Evolutionary conservation across 2,888 invertebrate genomes (phyloP).

Genomic region (Plusia festucae): DNA sequence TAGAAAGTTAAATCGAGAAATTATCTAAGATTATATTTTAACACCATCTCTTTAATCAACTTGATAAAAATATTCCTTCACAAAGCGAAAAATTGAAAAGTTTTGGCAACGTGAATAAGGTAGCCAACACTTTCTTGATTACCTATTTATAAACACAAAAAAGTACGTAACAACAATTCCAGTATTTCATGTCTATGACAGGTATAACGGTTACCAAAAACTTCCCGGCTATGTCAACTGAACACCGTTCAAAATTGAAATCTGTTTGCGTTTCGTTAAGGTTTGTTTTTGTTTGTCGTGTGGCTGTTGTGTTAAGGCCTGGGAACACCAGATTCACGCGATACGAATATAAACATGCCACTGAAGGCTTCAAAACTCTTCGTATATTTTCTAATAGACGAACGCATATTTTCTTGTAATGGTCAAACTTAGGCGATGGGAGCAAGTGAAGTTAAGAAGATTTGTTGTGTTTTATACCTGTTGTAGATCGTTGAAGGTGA

Average conservation of each 20-base stretch:
- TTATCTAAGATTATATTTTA: neutral
- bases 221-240: conserved; percentile 61
- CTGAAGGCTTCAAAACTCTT: conserved; percentile 66
- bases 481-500: conserved; percentile 60
- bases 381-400: conserved; percentile 84
- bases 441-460: conserved; percentile 70
- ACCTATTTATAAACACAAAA: conserved; percentile 63
- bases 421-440: conserved; percentile 81
- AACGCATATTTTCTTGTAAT: conserved; percentile 85
- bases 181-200: conserved; percentile 79
- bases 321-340: conserved; percentile 72
- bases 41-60: neutral
- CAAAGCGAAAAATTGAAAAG: conserved; percentile 23
- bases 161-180: conserved; percentile 66
- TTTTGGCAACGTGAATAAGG: conserved; percentile 39
- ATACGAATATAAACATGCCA: conserved; percentile 80
- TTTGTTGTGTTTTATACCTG: conserved; percentile 73
- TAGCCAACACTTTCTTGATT: conserved; percentile 63
- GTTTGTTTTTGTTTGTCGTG: conserved; percentile 65
- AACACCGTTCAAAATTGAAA: conserved; percentile 61
- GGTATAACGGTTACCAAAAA: conserved; percentile 74
- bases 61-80: neutral
- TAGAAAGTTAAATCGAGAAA: neutral
- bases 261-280: conserved; percentile 64
- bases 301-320: conserved; percentile 54